Evolutionary conservation across 2,888 invertebrate species (phyloP).

Genomic region (Drosophila formosana): DNA sequence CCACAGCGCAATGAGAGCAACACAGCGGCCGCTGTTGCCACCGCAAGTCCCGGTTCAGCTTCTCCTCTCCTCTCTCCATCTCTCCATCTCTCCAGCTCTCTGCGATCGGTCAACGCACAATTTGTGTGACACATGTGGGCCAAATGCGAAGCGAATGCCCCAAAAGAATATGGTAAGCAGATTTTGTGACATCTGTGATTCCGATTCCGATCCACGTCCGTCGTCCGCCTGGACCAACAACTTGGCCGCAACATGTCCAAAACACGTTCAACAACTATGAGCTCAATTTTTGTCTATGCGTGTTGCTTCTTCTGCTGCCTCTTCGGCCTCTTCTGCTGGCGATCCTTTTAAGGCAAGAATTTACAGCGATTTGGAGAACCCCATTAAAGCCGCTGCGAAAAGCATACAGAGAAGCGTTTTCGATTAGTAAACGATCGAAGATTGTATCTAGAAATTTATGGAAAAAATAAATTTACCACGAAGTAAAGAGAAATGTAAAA

Average conservation of each 20-base stretch:
- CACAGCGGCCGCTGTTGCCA: conserved; percentile 24
- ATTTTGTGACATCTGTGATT: conserved; percentile 37
- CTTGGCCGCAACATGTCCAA: conserved; percentile 20
- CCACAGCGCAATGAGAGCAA: conserved; percentile 16
- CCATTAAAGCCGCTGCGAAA: background rate
- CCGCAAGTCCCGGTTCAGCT: conserved; percentile 7
- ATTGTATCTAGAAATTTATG: background rate
- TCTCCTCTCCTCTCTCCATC: background rate
- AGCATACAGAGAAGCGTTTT: background rate
- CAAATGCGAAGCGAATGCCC: conserved; percentile 54
- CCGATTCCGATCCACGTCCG: conserved; percentile 4
- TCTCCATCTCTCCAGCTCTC: background rate
- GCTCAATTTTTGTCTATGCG: conserved; percentile 4
- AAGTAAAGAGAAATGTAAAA: too few relatives aligned
- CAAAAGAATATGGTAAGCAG: conserved; percentile 44
- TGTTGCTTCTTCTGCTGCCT: conserved; percentile 3
- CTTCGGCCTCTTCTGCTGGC: background rate
- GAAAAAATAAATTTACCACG: background rate
- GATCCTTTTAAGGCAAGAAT: conserved; percentile 34
- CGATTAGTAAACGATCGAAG: background rate
- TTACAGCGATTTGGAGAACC: background rate
- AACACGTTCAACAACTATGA: conserved; percentile 15
- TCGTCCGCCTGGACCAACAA: background rate
- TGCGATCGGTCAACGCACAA: conserved; percentile 55
- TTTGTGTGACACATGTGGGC: conserved; percentile 70